Conservation (phyloP, 2,113 vertebrate species). For the Dendropsophus ebraccatus region DNA sequence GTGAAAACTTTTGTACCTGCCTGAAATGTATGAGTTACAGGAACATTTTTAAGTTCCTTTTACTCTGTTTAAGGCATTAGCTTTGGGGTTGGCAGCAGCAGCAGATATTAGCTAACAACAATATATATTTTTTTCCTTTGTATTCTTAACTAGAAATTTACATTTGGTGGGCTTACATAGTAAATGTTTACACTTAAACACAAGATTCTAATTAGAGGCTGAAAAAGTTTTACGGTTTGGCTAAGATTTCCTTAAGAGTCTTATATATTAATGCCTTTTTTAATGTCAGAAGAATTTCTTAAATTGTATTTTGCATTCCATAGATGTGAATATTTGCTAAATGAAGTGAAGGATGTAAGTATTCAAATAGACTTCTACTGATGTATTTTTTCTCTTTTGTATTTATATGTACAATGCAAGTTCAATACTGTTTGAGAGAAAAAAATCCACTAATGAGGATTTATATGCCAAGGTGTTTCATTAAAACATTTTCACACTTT, state of each 20-base stretch:
- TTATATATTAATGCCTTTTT: background rate
- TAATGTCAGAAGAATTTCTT: background rate
- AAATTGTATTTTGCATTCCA: background rate
- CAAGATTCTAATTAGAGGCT: slow-evolving; percentile 1
- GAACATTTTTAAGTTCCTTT: slow-evolving; percentile 74
- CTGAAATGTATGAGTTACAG: slow-evolving; percentile 81
- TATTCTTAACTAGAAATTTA: slow-evolving; percentile 16
- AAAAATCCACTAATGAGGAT: background rate
- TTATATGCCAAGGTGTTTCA: background rate
- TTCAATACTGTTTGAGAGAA: background rate
- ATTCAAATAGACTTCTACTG: background rate
- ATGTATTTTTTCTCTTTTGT: background rate
- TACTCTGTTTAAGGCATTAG: slow-evolving; percentile 67
- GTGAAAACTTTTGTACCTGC: slow-evolving; percentile 79
- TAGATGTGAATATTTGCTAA: background rate
- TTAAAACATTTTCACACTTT: background rate
- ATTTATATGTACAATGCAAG: background rate
- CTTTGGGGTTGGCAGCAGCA: slow-evolving; percentile 70
- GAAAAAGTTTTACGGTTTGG: background rate
- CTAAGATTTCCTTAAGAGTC: background rate
- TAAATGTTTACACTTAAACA: background rate
- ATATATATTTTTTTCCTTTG: background rate
- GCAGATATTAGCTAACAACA: slow-evolving; percentile 60
- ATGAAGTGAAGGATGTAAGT: background rate
- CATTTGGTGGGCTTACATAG: background rate